Base-by-base conservation (phyloP, 2,888 invertebrate genomes). In the Endomychus coccineus region DNA sequence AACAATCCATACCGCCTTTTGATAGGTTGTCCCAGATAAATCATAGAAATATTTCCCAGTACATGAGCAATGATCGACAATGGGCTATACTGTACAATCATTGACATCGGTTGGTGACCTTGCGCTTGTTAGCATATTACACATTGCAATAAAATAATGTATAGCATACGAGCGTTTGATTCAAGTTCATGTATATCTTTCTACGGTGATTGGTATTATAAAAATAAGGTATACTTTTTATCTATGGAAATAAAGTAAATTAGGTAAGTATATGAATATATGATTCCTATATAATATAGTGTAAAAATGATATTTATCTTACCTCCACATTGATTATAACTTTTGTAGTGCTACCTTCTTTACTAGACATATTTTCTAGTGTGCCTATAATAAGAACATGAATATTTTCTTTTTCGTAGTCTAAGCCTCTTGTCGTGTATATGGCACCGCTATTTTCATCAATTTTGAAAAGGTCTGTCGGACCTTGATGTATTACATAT, bases 331-430 rank as follows among this genome's bases (percentile, higher is more conserved):
- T 71, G 17, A 86, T 69, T 35, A 80, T 71, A 3, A 86, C 81
- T 43, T 78, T 81, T 3, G 88, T 81, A 0, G 81, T 83, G 19
- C 86, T 78, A 0, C 82, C 83, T 0, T 75, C 71, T 2, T 69
- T 70, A 14, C 78, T 75, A 0, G 75, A 77, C 43, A 73, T 77
- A 55, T 91, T 91, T 59, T 91, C 91, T 41, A 83, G 71, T 0
- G 90, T 91, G 0, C 90, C 90, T 2, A 91, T 74, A 2, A 83
- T 68, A 1, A 92, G 64, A 38, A 83, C 77, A 51, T 90, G 81
- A 27, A 80, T 73, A 13, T 71, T 78, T 33, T 80, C 77, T 44
- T 73, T 71, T 57, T 92, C 91, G 48, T 81, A 81, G 61, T 92
- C 91, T 35, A 91, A 66, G 0, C 84, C 79, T 31, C 78, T 72